A percentile compares a stretch with the other conserved stretches of the same genome.
Conservation (phyloP, 2,113 vertebrate species). For the Antidorcas marsupialis region DNA sequence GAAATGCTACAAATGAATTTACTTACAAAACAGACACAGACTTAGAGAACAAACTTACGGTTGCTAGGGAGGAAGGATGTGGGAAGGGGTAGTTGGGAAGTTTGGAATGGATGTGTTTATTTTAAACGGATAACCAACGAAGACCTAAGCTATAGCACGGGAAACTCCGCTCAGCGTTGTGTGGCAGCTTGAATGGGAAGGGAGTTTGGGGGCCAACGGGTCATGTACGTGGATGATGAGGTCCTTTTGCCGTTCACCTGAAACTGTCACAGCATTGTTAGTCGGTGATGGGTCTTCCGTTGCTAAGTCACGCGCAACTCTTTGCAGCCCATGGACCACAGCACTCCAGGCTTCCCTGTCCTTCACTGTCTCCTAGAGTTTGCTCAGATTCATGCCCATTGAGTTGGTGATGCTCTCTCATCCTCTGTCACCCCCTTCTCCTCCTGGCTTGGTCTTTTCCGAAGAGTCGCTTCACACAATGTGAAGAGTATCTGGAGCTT, state of each 20-base stretch:
- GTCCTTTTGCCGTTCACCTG: not conserved
- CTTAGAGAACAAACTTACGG: not conserved
- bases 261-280: not conserved
- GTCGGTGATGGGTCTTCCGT: not conserved
- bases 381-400: not conserved
- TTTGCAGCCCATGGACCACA: not conserved
- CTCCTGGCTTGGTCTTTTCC: not conserved
- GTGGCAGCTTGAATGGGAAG: not conserved
- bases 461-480: not conserved
- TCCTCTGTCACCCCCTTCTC: not conserved
- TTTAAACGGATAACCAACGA: not conserved
- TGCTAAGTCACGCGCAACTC: not conserved
- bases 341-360: not conserved
- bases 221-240: not conserved
- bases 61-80: not conserved
- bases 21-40: not conserved
- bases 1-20: fast-evolving
- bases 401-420: not conserved
- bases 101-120: not conserved
- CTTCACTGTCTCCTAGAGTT: not conserved
- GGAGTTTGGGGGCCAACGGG: not conserved
- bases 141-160: not conserved
- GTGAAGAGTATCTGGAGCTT: not conserved
- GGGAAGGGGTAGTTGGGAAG: not conserved
- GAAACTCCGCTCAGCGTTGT: not conserved